These are phyloP conservation scores for Oreochromis niloticus DNA, from an alignment of 2,113 vertebrate genomes.

Conservation along the genomic window DNA sequence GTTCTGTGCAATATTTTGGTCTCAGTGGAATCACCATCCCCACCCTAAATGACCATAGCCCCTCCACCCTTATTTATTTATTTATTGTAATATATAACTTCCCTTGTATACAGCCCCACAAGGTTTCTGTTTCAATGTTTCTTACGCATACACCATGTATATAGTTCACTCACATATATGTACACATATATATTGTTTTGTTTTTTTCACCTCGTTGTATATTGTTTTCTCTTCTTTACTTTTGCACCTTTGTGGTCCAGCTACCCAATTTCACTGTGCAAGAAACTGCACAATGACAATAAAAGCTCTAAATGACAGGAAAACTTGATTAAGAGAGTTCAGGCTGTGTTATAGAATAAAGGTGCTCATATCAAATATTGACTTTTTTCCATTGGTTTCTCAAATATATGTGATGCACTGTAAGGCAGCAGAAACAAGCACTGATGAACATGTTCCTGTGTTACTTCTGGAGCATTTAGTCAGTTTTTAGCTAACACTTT, in stretches of 20 bases:
- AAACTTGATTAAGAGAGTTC: background rate
- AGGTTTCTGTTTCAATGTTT: background rate
- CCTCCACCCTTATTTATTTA: background rate
- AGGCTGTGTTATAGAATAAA: background rate
- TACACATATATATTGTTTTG: background rate
- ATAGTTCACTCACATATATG: background rate
- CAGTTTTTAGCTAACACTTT: background rate
- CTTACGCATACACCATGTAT: background rate
- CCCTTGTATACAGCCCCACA: background rate
- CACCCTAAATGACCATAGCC: background rate
- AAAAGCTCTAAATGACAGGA: background rate
- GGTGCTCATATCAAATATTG: background rate
- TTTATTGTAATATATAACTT: background rate
- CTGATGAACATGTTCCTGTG: background rate
- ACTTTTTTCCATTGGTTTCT: background rate
- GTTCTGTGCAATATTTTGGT: background rate
- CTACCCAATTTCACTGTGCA: fast-evolving
- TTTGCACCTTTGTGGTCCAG: background rate
- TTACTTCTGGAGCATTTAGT: background rate
- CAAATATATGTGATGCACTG: background rate
- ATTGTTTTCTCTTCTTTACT: background rate
- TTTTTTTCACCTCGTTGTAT: background rate
- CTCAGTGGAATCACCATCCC: background rate
- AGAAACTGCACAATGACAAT: background rate
- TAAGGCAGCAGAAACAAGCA: background rate